Evolutionary conservation across 2,797 vertebrate species (phyloP), one percentile per base, ranked within the genome.

Genomic region (Halcyon chelicuti): DNA sequence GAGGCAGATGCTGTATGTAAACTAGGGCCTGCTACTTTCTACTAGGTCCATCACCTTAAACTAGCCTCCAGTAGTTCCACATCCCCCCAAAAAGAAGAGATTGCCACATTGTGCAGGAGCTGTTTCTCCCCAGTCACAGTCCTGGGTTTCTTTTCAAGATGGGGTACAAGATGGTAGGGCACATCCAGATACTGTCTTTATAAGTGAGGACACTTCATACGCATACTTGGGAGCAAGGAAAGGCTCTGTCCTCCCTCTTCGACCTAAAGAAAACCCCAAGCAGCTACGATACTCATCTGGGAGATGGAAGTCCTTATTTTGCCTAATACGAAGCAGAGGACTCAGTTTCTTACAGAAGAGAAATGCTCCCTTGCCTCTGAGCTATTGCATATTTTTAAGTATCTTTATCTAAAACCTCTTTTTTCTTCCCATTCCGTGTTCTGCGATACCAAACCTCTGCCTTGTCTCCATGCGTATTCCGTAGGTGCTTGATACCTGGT

Each of bases 81-180:
- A n/a, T 52, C 14, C 8, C 20, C 12, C 40, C 13, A 15, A 7
- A 40, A 8, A 1, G 3, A 7, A 7, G 7, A n/a, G 12, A 39
- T 19, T 18, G 46, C 35, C 22, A 8, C 1, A 18, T 15, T 20
- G 17, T 1, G 19, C 39, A n/a, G 51, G 22, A 70, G 29, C 49
- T 8, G 2, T 3, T 3, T 28, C 40, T 62, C 12, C 25, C 13
- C 39, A 11, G 42, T 9, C 51, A 35, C 25, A 57, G 70, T 49
- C 12, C 31, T 29, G 17, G 33, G 47, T 66, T 88, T 78, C 44
- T 39, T 62, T 19, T n/a, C 40, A n/a, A 14, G 40, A 57, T 14
- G 9, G 7, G 37, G 15, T 4, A 4, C 22, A 44, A 44, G 25
- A 2, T 12, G 1, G 31, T 19, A 26, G 10, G 42, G 29, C 29